A percentile compares a stretch with the other conserved stretches of the same genome.
Conservation (phyloP, 2,888 invertebrate genomes). For the Ceramica pisi region DNA sequence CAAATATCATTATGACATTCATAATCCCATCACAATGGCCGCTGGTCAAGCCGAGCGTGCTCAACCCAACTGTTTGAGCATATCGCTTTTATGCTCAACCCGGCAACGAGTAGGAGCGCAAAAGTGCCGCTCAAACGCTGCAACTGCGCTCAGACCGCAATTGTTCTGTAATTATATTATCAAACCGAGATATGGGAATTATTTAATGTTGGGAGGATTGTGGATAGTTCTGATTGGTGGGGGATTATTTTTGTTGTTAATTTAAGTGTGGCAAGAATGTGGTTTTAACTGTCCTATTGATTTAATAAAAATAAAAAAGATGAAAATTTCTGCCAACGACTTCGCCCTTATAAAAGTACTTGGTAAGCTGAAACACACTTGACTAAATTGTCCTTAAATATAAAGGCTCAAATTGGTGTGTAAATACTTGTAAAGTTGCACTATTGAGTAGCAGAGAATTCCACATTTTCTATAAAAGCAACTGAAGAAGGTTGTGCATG, state of each 20-base stretch:
- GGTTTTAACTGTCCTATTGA: background rate
- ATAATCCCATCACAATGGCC: slow-evolving; percentile 59
- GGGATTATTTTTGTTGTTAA: slow-evolving; percentile 4
- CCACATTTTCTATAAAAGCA: too few relatives aligned
- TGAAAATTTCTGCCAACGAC: too few relatives aligned
- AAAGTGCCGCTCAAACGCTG: slow-evolving; percentile 57
- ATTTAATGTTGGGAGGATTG: slow-evolving; percentile 43
- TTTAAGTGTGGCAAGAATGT: background rate
- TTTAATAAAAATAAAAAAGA: too few relatives aligned
- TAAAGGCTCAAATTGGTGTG: too few relatives aligned
- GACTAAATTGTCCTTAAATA: too few relatives aligned
- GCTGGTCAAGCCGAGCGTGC: slow-evolving; percentile 44
- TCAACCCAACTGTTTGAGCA: slow-evolving; percentile 60
- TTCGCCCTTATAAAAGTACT: too few relatives aligned
- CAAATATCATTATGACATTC: slow-evolving; percentile 64
- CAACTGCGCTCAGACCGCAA: slow-evolving; percentile 53
- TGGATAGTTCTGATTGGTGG: background rate
- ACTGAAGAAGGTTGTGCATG: too few relatives aligned
- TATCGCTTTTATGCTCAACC: slow-evolving; percentile 61
- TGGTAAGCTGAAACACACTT: too few relatives aligned
- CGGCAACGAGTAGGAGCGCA: slow-evolving; percentile 55
- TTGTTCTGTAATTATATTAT: slow-evolving; percentile 63
- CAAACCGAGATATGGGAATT: slow-evolving; percentile 45
- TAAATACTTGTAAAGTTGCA: too few relatives aligned
- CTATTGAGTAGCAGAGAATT: too few relatives aligned